Evolutionary conservation across 2,113 vertebrate genomes (phyloP), one percentile per base, ranked within the genome.

Genomic region (Crotalus helleri): DNA sequence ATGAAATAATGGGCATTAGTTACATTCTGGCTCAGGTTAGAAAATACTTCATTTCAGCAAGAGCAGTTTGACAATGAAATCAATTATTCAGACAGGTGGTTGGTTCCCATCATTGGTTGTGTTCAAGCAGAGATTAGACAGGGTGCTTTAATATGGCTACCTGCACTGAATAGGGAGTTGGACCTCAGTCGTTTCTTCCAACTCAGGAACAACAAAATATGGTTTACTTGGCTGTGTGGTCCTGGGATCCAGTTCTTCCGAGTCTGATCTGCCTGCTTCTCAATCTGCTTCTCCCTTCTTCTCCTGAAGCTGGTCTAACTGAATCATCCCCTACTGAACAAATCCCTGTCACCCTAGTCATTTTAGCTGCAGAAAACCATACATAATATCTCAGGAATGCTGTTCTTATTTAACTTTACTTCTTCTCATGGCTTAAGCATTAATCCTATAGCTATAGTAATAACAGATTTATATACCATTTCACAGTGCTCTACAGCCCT

Each of bases 361-460:
- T 88, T 92, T 55, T 21, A 1, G 19, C 10, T 3, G 15, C 19
- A 57, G 51, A n/a, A 54, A 92, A 29, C 6, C 15, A 26, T 49
- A 93, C 55, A 58, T 51, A 9, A 24, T 54, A 15, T 85, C 95
- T 57, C 89, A 90, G 39, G 46, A 9, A 51, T 92, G 93, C 93
- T 69, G 61, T n/a, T 88, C 94, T 91, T 51, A n/a, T 87, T 33
- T 88, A 95, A 91, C 92, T 81, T 95, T 93, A 93, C 3, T 23
- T 49, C 88, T 96, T 91, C 64, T 91, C 93, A 93, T 57, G 88
- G 53, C 93, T 96, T 97, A 92, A 92, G 94, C 94, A 97, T 97
- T 9, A 92, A 97, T 97, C 64, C 58, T 69, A 91, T 88, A 26
- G 24, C 24, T 69, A 91, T 88, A 26, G 24, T 26, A 29, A 61